These are phyloP conservation scores for Sorex fumeus DNA, from an alignment of 2,113 vertebrate genomes.

Conservation along the genomic window DNA sequence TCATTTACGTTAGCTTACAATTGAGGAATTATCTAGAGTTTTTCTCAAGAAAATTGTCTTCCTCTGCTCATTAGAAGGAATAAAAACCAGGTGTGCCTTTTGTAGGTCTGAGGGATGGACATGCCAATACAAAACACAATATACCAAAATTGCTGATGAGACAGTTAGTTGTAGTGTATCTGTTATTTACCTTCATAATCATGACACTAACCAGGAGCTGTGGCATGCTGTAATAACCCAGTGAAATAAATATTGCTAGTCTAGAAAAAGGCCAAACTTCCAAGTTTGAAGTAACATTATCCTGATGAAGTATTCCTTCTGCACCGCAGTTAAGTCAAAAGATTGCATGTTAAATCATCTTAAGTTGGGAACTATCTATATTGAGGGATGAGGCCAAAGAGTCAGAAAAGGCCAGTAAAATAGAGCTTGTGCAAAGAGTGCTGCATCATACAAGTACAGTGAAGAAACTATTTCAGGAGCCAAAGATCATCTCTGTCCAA, in stretches of 20 bases:
- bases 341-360: neutral
- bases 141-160: neutral
- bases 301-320: neutral
- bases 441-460: too few relatives aligned
- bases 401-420: neutral
- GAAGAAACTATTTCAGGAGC: conserved; percentile 32
- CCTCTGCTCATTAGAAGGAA: neutral
- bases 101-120: neutral
- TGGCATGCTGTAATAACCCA: neutral
- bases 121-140: neutral
- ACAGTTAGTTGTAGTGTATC: neutral
- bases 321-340: neutral
- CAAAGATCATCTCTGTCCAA: neutral
- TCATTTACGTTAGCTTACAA: neutral
- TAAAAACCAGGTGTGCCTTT: neutral
- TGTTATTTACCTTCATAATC: neutral
- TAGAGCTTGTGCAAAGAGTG: neutral
- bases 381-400: neutral
- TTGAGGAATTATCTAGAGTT: neutral
- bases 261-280: neutral
- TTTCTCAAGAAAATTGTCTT: neutral
- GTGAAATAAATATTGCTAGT: neutral
- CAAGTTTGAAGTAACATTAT: neutral
- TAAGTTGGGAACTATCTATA: neutral
- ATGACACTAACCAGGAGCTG: neutral